phyloP scores from a whole-genome alignment of 2,797 vertebrate genomes.

The Coendou prehensilis region DNA sequence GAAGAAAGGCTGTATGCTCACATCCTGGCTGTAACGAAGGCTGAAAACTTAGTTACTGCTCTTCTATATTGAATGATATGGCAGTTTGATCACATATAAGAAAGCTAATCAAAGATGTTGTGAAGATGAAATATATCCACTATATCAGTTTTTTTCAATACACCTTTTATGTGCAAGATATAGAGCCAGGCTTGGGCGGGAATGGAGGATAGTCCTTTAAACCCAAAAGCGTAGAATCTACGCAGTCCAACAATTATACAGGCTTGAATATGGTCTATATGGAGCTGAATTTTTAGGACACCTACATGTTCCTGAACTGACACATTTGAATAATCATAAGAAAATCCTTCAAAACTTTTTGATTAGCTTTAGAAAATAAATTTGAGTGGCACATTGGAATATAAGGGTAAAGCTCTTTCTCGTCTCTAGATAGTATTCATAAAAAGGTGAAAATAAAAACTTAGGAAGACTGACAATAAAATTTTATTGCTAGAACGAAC shows the following conservation, averaged over 20 bases:
- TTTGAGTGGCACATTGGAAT: constrained; percentile 85
- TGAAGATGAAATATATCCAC: not conserved
- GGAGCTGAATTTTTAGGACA: constrained; percentile 37
- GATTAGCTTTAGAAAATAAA: constrained; percentile 82
- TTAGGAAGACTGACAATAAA: constrained; percentile 85
- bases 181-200: not conserved
- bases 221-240: not conserved
- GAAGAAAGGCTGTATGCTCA: not conserved
- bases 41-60: not conserved
- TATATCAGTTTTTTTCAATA: not conserved
- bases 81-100: not conserved
- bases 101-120: not conserved
- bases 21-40: not conserved
- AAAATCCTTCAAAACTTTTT: constrained; percentile 78
- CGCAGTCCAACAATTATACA: not conserved
- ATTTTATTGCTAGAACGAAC: constrained; percentile 86
- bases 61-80: not conserved
- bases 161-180: not conserved
- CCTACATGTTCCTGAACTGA: constrained; percentile 71
- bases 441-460: constrained; percentile 88
- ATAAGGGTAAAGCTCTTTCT: constrained; percentile 78
- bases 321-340: constrained; percentile 71
- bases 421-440: constrained; percentile 84
- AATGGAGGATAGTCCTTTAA: not conserved
- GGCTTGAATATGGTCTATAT: not conserved